Conservation (phyloP, 2,888 invertebrate species). For the Athalia circularis region DNA sequence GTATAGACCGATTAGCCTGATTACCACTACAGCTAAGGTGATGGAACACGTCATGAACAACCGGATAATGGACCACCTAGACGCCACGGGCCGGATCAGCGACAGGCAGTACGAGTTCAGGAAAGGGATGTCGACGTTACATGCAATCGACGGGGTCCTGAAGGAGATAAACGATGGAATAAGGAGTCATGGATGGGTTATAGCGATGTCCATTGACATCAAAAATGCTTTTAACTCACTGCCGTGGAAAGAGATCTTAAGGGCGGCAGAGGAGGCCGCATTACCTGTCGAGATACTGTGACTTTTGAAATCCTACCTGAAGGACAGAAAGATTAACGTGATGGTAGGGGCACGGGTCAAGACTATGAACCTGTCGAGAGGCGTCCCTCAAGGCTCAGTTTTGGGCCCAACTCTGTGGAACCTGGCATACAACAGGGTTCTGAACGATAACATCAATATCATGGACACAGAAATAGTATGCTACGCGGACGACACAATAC, state of each 20-base stretch:
- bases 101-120: constrained; percentile 7
- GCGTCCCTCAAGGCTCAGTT: not conserved
- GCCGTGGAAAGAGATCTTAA: not conserved
- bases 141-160: not conserved
- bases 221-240: not conserved
- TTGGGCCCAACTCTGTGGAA: constrained; percentile 4
- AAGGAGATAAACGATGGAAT: not conserved
- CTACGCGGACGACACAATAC: not conserved
- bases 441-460: not conserved
- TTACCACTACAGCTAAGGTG: not conserved
- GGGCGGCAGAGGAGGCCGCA: not conserved
- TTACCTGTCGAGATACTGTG: not conserved
- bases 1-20: not conserved
- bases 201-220: not conserved
- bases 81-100: not conserved
- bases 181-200: not conserved
- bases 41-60: not conserved
- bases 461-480: not conserved
- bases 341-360: not conserved
- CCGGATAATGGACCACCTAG: not conserved
- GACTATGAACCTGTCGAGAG: not conserved
- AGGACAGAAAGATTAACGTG: not conserved
- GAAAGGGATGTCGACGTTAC: not conserved
- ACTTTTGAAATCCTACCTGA: not conserved
- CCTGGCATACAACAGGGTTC: not conserved